Evolutionary conservation across 2,113 vertebrate genomes (phyloP), one percentile per base, ranked within the genome.

Genomic region (Petrocephalus microphthalmus): DNA sequence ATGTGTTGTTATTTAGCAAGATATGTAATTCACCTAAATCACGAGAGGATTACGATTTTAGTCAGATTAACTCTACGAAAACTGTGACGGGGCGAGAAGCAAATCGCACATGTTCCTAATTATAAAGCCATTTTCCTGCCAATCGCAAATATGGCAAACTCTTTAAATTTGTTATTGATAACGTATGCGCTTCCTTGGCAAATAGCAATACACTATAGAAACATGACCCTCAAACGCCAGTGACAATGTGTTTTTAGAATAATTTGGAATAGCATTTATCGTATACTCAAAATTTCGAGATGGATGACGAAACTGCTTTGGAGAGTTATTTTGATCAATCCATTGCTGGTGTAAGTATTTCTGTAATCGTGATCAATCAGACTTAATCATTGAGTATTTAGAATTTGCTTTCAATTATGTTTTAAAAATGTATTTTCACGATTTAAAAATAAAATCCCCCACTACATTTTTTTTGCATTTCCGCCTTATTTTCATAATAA

Each of bases 261-360:
- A 2, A 22, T 51, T 49, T 51, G 84, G n/a, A 51, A 52, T 84
- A 49, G 82, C 25, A 22, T 64, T 42, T 56, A 74, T 54, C 54
- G 37, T 29, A 60, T n/a, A 5, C 74, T 25, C 86, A 82, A 51
- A 88, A 81, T 33, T 52, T 29, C 45, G 85, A 91, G 89, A 90
- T 97, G 94, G 96, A 96, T 19, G 95, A 95, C 84, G 90, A 92
- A 47, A 90, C 89, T 0, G 93, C 95, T 13, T 89, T 97, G 92
- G 96, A 97, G 90, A 93, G 94, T 53, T 96, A 95, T 91, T 95
- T 97, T 91, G 95, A 96, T 85, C 94, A 94, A 25, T 96, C 90
- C 8, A 94, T 91, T 88, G 90, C 91, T 49, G 91, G 92, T 88
- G 95, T 95, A 91, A 94, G 95, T 94, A 86, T 7, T 67, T 64